Percentiles rank a stretch among this genome's conserved stretches.
phyloP scores from a whole-genome alignment of 2,888 invertebrate species.

The Gasteruption jaculator region DNA sequence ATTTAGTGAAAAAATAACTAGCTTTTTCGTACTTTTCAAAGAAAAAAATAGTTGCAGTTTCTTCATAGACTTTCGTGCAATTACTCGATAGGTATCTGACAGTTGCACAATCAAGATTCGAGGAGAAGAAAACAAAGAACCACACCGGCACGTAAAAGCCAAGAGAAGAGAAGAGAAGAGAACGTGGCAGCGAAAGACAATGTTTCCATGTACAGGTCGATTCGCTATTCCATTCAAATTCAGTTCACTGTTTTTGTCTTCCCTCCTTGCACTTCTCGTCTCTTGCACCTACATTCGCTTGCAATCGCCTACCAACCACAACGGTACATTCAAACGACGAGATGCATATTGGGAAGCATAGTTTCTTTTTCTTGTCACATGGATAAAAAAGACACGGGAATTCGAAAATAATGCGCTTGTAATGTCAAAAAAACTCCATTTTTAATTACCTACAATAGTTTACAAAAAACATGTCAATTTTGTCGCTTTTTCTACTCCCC shows the following conservation, averaged over 20 bases:
- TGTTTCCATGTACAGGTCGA: constrained; percentile 27
- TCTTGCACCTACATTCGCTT: constrained; percentile 8
- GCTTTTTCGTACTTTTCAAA: no score
- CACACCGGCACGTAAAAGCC: constrained; percentile 9
- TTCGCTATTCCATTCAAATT: constrained; percentile 32
- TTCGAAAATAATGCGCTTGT: no score
- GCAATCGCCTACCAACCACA: constrained; percentile 18
- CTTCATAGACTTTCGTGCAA: background rate
- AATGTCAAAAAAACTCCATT: no score
- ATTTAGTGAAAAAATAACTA: no score
- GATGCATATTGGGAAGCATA: no score
- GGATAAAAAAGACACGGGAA: no score
- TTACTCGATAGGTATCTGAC: constrained; percentile 19
- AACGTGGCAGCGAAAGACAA: constrained; percentile 11
- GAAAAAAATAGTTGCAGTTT: background rate
- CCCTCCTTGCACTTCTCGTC: constrained; percentile 2
- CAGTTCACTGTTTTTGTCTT: constrained; percentile 1
- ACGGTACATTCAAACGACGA: constrained; percentile 28
- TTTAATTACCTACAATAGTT: no score
- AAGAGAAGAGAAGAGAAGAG: constrained; percentile 14
- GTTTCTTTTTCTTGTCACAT: no score
- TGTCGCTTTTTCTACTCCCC: no score
- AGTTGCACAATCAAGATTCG: constrained; percentile 31
- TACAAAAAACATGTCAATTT: no score
- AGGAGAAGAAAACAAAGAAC: no score